Evolutionary conservation across 2,888 invertebrate genomes (phyloP).

Genomic region (Trissonchulus latispiculum): DNA sequence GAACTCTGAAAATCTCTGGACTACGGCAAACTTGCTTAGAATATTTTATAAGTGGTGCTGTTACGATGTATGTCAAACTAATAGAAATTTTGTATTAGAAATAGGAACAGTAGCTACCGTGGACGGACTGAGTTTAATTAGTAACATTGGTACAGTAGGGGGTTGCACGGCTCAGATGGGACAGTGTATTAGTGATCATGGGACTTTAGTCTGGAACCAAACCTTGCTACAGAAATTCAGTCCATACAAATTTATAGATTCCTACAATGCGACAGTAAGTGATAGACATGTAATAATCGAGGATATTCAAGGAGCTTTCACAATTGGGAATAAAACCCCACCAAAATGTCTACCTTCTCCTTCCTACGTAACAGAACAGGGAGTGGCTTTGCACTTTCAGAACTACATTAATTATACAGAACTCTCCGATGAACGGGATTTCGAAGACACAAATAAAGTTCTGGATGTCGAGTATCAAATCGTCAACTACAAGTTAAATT

Average conservation of each 20-base stretch:
- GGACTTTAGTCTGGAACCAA: neutral
- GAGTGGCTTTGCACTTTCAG: too few relatives aligned
- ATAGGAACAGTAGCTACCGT: neutral
- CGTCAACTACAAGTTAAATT: too few relatives aligned
- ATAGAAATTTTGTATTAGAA: neutral
- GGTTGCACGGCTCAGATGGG: neutral
- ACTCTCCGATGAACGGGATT: too few relatives aligned
- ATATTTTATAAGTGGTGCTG: neutral
- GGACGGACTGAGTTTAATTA: neutral
- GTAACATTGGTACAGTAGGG: neutral
- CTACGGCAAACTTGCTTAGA: neutral
- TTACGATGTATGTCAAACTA: neutral
- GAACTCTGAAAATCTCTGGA: neutral
- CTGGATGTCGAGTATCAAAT: too few relatives aligned
- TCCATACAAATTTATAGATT: neutral
- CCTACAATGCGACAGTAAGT: neutral
- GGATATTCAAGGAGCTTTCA: too few relatives aligned
- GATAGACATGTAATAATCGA: too few relatives aligned
- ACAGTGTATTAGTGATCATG: neutral
- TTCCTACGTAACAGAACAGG: too few relatives aligned
- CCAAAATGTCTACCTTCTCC: too few relatives aligned
- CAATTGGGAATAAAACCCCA: too few relatives aligned
- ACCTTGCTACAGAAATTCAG: neutral
- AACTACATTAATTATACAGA: too few relatives aligned
- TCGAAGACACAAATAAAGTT: too few relatives aligned